Conservation (phyloP, 2,113 vertebrate genomes). For the Oreochromis niloticus region DNA sequence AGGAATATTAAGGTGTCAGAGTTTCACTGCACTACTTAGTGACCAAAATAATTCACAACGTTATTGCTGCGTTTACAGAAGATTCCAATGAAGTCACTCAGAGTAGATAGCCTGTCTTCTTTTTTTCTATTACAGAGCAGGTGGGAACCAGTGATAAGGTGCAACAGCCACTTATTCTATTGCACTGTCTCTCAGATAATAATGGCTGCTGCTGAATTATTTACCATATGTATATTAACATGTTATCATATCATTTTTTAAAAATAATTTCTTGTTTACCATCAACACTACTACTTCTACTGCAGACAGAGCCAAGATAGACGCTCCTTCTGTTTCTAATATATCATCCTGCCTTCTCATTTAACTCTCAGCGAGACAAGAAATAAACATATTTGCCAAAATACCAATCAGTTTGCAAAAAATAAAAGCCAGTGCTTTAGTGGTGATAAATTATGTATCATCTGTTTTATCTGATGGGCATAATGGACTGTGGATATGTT, state of each 20-base stretch:
- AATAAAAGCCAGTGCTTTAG: neutral
- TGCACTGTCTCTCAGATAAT: neutral
- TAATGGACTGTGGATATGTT: neutral
- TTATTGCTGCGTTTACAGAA: neutral
- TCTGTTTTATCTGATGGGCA: neutral
- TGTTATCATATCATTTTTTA: rapidly evolving
- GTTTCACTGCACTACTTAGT: neutral
- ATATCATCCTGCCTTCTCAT: neutral
- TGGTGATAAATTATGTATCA: neutral
- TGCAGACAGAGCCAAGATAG: neutral
- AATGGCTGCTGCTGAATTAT: neutral
- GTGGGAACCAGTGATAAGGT: neutral
- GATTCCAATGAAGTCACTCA: neutral
- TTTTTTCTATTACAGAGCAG: neutral
- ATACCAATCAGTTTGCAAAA: neutral
- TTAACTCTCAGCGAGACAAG: neutral
- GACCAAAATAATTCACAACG: neutral
- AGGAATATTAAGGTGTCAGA: neutral
- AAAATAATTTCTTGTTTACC: neutral
- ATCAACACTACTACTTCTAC: neutral
- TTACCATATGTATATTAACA: neutral
- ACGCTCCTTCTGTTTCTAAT: neutral
- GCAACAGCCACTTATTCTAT: neutral
- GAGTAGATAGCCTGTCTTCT: neutral
- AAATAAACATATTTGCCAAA: neutral